Base-by-base conservation (phyloP, 2,888 invertebrate genomes). In the Tyria jacobaeae region DNA sequence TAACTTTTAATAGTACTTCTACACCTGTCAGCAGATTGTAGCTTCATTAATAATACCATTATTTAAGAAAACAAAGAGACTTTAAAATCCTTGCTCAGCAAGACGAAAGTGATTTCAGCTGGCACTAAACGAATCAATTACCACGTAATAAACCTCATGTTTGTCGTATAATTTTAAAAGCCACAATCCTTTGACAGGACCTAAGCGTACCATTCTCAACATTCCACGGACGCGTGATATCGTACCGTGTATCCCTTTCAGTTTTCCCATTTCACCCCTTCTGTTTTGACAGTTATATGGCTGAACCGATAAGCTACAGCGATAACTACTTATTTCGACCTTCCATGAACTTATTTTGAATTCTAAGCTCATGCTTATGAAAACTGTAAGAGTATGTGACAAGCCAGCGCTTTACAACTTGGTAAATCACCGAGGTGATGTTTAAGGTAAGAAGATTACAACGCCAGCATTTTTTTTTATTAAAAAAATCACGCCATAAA, bases 101-200 rank as follows among this genome's bases (percentile, higher is more conserved):
- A 12, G 44, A 44, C 1, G 3, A 44, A 1, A 41, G 21, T 21
- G 10, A 41, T 41, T 17, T 12, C 4, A 21, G 12, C 21, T 21
- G 10, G 21, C 37, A 48, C 35, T 27, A 39, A 82, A 83, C 83
- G 84, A 87, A 88, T 87, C 86, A 88, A 88, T 89, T 89, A 89
- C 79, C 82, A 78, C 80, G 74, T 74, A 75, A 69, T 61, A 80
- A 79, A 80, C 81, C 82, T 80, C 83, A 82, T 90, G 87, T 91
- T 90, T 91, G 89, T 89, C 88, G 86, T 90, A 90, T 88, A 89
- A 92, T 91, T 92, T 89, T 84, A 82, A 87, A 89, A 90, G 85
- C 86, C 86, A 77, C 81, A 86, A 82, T 86, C 87, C 89, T 91
- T 89, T 89, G 90, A 87, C 85, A 83, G 81, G 83, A 71, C 80